A percentile compares a stretch with the other conserved stretches of the same genome.
phyloP scores from a whole-genome alignment of 2,888 invertebrate genomes.

The Ormia ochracea region DNA sequence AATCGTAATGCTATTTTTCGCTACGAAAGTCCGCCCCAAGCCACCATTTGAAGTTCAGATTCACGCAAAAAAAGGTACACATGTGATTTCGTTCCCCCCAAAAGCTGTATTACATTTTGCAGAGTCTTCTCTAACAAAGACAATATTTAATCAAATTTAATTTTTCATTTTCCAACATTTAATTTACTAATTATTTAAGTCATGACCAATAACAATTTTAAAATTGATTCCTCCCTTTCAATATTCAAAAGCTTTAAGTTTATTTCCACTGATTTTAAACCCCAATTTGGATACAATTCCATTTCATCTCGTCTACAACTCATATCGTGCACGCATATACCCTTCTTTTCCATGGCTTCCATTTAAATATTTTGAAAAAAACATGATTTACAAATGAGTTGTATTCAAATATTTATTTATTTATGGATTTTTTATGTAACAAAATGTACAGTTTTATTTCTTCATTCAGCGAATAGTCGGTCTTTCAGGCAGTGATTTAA shows the following conservation, averaged over 20 bases:
- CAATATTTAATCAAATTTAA: no score
- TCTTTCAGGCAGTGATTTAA: conserved; percentile 13
- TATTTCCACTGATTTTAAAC: conserved; percentile 13
- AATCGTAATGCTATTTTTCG: no score
- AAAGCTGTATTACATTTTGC: no score
- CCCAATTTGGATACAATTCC: conserved; percentile 35
- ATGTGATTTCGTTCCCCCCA: no score
- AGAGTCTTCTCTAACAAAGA: no score
- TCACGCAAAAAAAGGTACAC: no score
- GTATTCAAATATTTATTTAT: conserved; percentile 8
- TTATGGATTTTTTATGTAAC: neutral
- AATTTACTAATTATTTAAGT: no score
- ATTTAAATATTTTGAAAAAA: neutral
- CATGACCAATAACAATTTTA: neutral
- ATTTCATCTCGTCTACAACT: neutral
- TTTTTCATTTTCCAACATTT: no score
- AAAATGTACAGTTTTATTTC: conserved; percentile 1
- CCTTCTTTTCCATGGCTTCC: neutral
- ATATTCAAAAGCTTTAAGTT: neutral
- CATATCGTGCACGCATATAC: no score
- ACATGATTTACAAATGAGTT: neutral
- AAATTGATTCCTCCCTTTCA: neutral
- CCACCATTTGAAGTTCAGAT: no score
- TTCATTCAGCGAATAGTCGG: neutral
- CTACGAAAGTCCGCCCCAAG: no score